phyloP scores from a whole-genome alignment of 2,888 invertebrate species.

The Nasonovia ribisnigri region DNA sequence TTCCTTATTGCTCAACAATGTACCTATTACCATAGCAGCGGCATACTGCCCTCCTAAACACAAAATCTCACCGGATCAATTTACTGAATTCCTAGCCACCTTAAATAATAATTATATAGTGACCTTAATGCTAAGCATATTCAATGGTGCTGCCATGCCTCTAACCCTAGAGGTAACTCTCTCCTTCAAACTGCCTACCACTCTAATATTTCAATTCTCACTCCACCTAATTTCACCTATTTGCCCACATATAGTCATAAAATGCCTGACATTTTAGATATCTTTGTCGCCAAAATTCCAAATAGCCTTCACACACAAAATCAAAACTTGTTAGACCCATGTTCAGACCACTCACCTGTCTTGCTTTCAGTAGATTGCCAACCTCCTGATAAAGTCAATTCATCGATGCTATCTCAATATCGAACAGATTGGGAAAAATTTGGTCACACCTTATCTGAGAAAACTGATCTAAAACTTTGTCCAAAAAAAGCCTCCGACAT shows the following conservation, averaged over 20 bases:
- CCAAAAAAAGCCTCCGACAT: background rate
- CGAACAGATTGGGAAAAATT: constrained; percentile 35
- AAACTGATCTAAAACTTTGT: background rate
- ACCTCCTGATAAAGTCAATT: constrained; percentile 4
- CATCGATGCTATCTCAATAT: constrained; percentile 22
- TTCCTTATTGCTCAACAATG: background rate
- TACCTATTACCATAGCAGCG: background rate
- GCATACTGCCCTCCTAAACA: background rate
- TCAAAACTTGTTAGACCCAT: constrained; percentile 17
- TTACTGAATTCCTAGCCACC: background rate
- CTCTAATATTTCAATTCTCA: background rate
- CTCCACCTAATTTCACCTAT: background rate
- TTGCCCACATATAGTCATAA: background rate
- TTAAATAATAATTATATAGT: background rate
- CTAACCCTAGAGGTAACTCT: background rate
- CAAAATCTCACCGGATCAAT: background rate
- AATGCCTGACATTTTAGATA: constrained; percentile 19
- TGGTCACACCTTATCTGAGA: constrained; percentile 1
- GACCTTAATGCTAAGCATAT: constrained; percentile 29
- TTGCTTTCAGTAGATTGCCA: constrained; percentile 23
- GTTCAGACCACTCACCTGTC: constrained; percentile 2
- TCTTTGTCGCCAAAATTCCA: background rate
- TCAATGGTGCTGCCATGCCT: background rate
- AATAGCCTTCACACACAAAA: background rate
- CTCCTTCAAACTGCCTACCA: background rate